phyloP scores from a whole-genome alignment of 2,113 vertebrate genomes.

The Helogale parvula region DNA sequence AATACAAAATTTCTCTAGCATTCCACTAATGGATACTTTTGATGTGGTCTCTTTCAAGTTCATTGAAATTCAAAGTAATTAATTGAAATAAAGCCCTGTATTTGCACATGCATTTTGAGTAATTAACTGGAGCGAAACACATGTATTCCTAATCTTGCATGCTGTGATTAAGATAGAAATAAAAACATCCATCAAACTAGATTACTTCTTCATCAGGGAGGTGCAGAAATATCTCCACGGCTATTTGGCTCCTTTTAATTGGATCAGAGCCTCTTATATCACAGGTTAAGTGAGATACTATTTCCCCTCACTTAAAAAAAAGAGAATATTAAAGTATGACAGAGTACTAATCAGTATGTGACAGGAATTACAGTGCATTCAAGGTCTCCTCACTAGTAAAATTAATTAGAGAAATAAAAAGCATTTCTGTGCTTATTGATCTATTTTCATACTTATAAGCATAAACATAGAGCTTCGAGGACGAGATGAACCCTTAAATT shows the following conservation, averaged over 20 bases:
- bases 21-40: neutral
- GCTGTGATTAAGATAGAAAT: conserved; percentile 70
- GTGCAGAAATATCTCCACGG: conserved; percentile 66
- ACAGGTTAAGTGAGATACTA: conserved; percentile 21
- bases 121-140: conserved; percentile 74
- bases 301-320: conserved; percentile 38
- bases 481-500: neutral
- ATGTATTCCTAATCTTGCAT: conserved; percentile 57
- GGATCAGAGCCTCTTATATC: conserved; percentile 53
- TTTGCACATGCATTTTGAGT: conserved; percentile 53
- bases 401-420: conserved; percentile 40
- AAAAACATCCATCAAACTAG: conserved; percentile 76
- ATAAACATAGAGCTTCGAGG: neutral
- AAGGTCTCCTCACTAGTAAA: neutral
- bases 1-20: neutral
- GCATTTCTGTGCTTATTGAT: neutral
- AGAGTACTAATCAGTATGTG: neutral
- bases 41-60: neutral
- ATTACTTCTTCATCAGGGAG: conserved; percentile 77
- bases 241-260: conserved; percentile 74
- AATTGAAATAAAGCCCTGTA: conserved; percentile 48
- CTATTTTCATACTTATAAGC: neutral
- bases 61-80: conserved; percentile 68
- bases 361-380: neutral
- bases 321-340: neutral